Percentiles rank a stretch among this genome's conserved stretches.
Evolutionary conservation across 2,797 vertebrate species (phyloP).

Genomic region (Galagoides demidoff): DNA sequence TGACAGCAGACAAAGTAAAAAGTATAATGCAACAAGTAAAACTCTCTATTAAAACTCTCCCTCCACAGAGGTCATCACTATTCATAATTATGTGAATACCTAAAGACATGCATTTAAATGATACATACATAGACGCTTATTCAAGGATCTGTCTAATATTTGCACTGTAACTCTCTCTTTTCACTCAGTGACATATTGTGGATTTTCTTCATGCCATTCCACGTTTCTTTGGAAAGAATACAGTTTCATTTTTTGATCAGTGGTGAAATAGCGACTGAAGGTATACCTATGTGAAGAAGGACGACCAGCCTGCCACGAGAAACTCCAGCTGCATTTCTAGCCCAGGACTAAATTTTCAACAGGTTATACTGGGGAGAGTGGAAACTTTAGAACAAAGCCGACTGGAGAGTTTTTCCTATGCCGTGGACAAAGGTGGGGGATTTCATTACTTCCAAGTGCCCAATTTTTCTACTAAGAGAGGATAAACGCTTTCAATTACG

Average conservation of each 20-base stretch:
- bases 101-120: constrained; percentile 8
- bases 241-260: constrained; percentile 46
- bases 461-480: constrained; percentile 78
- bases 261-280: constrained; percentile 1
- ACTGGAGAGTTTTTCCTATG: constrained; percentile 44
- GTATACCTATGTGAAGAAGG: not conserved
- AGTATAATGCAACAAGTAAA: not conserved
- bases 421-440: constrained; percentile 67
- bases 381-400: constrained; percentile 75
- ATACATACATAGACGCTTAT: not conserved
- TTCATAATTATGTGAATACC: not conserved
- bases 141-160: not conserved
- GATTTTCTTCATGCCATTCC: not conserved
- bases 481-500: constrained; percentile 78
- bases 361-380: constrained; percentile 53
- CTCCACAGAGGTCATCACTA: not conserved
- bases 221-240: constrained; percentile 10
- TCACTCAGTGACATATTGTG: not conserved
- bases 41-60: not conserved
- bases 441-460: constrained; percentile 79
- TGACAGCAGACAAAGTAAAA: not conserved
- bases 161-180: not conserved
- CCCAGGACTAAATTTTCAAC: constrained; percentile 31
- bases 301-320: not conserved
- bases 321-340: constrained; percentile 20